Evolutionary conservation across 2,113 vertebrate species (phyloP), one percentile per base, ranked within the genome.

Genomic region (Nibea coibor): DNA sequence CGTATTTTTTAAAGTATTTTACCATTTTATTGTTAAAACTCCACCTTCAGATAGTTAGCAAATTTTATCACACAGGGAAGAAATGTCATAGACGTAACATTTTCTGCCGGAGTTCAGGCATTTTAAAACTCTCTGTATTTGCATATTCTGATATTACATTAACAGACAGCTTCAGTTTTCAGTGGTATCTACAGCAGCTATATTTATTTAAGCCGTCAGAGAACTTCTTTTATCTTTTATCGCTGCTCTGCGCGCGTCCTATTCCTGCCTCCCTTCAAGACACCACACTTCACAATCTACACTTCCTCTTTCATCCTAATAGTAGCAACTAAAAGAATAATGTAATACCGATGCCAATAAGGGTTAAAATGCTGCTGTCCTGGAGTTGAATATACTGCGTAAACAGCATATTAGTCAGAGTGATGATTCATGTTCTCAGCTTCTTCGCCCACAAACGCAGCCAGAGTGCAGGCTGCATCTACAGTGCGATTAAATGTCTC

Each of bases 351-450:
- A 51, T 71, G 74, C 72, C 42, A 75, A 62, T 77, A 59, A 28
- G 48, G 17, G 45, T 71, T 68, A 53, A 83, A 75, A 54, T 54
- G 14, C 64, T 65, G 20, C 50, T 22, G 28, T 61, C 19, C 56
- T 77, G 39, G 47, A 58, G 26, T 5, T 72, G 53, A 72, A 62
- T 59, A 26, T 50, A 51, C 17, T 24, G 35, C 47, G 70, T 45
- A 22, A 89, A 57, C 78, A 82, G 85, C 72, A 26, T 48, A 50
- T 61, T 79, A 78, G 87, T 83, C 76, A 80, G 64, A 51, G 74
- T 2, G 76, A 80, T 90, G 88, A 91, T 56, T 93, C 87, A 91
- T 82, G 8, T 71, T 71, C 64, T 81, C 73, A 0, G 79, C 61
- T 45, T 43, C 58, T 10, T 72, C 84, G n/a, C 87, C 88, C 80